phyloP scores from a whole-genome alignment of 2,888 invertebrate genomes.

The Apocheima hispidaria region DNA sequence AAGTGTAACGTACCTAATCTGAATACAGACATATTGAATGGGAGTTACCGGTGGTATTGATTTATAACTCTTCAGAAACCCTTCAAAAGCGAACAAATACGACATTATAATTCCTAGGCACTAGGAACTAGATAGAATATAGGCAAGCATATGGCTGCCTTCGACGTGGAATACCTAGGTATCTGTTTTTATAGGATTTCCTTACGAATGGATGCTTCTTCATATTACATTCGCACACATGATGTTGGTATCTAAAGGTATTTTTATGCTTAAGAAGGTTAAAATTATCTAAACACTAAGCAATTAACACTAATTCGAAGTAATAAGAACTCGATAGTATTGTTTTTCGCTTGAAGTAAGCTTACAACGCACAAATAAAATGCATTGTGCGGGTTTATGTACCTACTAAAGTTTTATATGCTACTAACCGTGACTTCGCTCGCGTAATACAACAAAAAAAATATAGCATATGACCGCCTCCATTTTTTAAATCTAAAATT shows the following conservation, averaged over 20 bases:
- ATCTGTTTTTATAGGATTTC: slow-evolving; percentile 64
- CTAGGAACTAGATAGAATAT: neutral
- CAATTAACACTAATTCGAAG: neutral
- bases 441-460: too few species aligned
- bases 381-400: neutral
- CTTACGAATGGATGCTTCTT: slow-evolving; percentile 14
- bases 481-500: too few species aligned
- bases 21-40: slow-evolving; percentile 16
- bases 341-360: neutral
- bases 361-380: neutral
- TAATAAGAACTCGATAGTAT: neutral
- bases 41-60: slow-evolving; percentile 24
- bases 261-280: neutral
- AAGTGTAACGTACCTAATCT: slow-evolving; percentile 4
- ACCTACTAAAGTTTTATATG: too few species aligned
- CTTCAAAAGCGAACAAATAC: slow-evolving; percentile 5
- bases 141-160: neutral
- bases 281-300: neutral
- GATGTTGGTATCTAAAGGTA: neutral
- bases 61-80: slow-evolving; percentile 19
- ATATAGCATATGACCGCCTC: too few species aligned
- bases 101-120: neutral
- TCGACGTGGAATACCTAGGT: slow-evolving; percentile 40
- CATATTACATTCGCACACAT: neutral
- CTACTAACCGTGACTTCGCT: too few species aligned